phyloP scores from a whole-genome alignment of 2,888 invertebrate species.

The Nomada ruficornis region DNA sequence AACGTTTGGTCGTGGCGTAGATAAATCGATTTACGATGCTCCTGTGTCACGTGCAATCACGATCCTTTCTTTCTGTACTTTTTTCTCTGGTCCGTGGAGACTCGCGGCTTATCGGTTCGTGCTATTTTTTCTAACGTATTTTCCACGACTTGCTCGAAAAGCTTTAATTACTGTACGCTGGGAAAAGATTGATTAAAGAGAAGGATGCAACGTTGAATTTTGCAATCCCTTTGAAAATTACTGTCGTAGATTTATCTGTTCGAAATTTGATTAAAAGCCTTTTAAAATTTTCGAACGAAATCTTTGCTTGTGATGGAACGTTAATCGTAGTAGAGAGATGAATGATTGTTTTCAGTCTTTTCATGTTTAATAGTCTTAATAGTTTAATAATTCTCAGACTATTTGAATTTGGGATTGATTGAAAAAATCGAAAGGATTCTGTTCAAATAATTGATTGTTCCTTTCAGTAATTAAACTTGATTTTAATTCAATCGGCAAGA shows the following conservation, averaged over 20 bases:
- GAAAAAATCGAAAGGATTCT: too few species aligned
- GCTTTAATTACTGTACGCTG: conserved; percentile 27
- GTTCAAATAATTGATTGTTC: too few species aligned
- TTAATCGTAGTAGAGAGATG: too few species aligned
- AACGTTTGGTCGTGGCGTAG: conserved; percentile 15
- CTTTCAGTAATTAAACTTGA: too few species aligned
- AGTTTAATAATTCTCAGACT: too few species aligned
- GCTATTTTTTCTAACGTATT: background rate
- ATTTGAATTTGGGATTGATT: too few species aligned
- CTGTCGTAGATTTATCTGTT: background rate
- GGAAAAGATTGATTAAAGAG: conserved; percentile 9
- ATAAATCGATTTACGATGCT: conserved; percentile 46
- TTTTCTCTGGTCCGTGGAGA: background rate
- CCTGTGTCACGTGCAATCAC: conserved; percentile 43
- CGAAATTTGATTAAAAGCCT: background rate
- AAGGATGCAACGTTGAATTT: background rate
- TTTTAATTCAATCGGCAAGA: too few species aligned
- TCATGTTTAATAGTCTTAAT: too few species aligned
- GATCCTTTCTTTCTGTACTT: conserved; percentile 22
- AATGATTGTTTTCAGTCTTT: too few species aligned
- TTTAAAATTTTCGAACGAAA: background rate
- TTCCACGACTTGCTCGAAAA: background rate
- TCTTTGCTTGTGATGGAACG: background rate
- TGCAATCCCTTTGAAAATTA: background rate
- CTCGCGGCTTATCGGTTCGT: background rate